Evolutionary conservation across 2,113 vertebrate genomes (phyloP).

Genomic region (Speoplatyrhinus poulsoni): DNA sequence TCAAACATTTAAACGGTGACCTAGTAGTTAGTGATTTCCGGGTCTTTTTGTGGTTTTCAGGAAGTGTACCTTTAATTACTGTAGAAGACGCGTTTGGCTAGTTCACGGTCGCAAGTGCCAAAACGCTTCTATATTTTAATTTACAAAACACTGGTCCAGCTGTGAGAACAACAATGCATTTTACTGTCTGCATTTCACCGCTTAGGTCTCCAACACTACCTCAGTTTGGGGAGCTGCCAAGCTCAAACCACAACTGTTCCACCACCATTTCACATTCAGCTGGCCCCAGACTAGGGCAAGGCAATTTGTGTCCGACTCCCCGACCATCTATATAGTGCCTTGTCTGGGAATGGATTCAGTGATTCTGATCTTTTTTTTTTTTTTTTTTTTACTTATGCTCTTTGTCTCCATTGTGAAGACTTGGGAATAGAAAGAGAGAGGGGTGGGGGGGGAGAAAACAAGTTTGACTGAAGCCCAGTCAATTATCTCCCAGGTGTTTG

Average conservation of each 20-base stretch:
- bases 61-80: no score
- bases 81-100: not conserved
- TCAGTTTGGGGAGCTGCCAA: conserved; percentile 48
- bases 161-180: conserved; percentile 45
- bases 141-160: conserved; percentile 45
- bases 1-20: no score
- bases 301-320: conserved; percentile 63
- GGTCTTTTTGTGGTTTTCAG: no score
- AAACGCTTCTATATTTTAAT: not conserved
- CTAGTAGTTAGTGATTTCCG: no score
- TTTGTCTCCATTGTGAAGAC: conserved; percentile 79
- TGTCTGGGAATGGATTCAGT: conserved; percentile 71
- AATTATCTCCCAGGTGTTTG: conserved; percentile 81
- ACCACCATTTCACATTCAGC: conserved; percentile 59
- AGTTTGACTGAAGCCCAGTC: conserved; percentile 77
- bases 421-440: conserved; percentile 32
- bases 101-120: no score
- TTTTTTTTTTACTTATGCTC: conserved; percentile 57
- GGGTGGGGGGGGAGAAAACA: conserved; percentile 53
- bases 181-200: conserved; percentile 44
- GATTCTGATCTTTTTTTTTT: conserved; percentile 67
- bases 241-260: conserved; percentile 55
- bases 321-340: conserved; percentile 65
- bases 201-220: conserved; percentile 41
- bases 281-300: conserved; percentile 62